Conservation (phyloP, 2,888 invertebrate species). For the Troides oblongomaculatus region DNA sequence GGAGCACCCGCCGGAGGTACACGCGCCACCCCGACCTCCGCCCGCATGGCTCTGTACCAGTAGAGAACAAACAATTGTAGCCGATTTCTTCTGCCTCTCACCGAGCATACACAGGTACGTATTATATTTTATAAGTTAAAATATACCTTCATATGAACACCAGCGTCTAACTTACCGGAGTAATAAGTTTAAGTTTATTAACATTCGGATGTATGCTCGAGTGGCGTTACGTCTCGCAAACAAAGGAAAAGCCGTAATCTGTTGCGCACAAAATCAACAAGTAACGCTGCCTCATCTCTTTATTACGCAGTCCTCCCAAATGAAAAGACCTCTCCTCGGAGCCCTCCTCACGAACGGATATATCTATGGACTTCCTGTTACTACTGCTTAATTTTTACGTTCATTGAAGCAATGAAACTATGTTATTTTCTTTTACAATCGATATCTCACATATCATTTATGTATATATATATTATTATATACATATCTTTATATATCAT, state of each 20-base stretch:
- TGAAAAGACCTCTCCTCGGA: constrained; percentile 16
- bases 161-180: too few relatives aligned
- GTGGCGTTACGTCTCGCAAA: constrained; percentile 32
- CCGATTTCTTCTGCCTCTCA: neutral
- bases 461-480: too few relatives aligned
- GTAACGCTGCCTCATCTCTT: constrained; percentile 38
- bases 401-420: too few relatives aligned
- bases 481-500: too few relatives aligned
- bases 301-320: constrained; percentile 24
- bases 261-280: constrained; percentile 66
- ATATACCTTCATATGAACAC: too few relatives aligned
- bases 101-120: constrained; percentile 7
- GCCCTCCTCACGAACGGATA: neutral
- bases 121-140: neutral
- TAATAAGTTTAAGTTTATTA: too few relatives aligned
- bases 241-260: constrained; percentile 49
- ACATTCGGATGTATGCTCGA: neutral
- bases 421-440: too few relatives aligned
- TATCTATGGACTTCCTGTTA: too few relatives aligned
- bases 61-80: neutral
- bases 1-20: constrained; percentile 31
- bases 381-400: too few relatives aligned
- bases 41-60: neutral
- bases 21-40: constrained; percentile 14
- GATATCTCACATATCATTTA: too few relatives aligned